Percentiles rank a stretch among this genome's conserved stretches.
These are phyloP conservation scores for Pristionchus entomophagus DNA, from an alignment of 2,888 invertebrate genomes.

Conservation along the genomic window DNA sequence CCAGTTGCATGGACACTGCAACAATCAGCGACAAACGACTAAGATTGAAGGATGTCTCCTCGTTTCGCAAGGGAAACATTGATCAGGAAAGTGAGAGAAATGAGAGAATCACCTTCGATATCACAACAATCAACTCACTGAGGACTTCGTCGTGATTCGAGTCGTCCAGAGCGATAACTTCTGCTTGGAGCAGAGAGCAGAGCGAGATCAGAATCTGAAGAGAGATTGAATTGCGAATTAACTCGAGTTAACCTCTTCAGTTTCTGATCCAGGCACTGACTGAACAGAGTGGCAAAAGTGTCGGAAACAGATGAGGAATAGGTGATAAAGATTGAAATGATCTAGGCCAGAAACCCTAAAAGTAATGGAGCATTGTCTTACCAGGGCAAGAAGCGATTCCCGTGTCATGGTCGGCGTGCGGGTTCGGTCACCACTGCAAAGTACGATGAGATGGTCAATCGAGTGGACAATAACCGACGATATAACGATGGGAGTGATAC, in stretches of 20 bases:
- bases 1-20: constrained; percentile 16
- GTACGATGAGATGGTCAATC: background rate
- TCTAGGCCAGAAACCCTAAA: no score
- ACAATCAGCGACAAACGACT: background rate
- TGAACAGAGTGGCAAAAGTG: background rate
- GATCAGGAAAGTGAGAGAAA: background rate
- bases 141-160: constrained; percentile 56
- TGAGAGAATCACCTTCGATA: background rate
- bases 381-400: constrained; percentile 29
- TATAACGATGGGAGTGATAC: constrained; percentile 32
- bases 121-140: constrained; percentile 52
- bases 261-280: no score
- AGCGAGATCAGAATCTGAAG: constrained; percentile 17
- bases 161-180: constrained; percentile 55
- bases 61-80: no score
- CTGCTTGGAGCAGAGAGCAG: constrained; percentile 44
- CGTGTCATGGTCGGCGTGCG: constrained; percentile 30
- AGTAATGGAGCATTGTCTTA: no score
- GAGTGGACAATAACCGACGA: background rate
- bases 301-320: background rate
- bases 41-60: no score
- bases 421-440: constrained; percentile 30
- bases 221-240: background rate
- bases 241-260: no score
- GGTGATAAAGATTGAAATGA: background rate